A percentile compares a stretch with the other conserved stretches of the same genome.
These are phyloP conservation scores for Leucopsar rothschildi DNA, from an alignment of 2,113 vertebrate genomes.

Conservation along the genomic window DNA sequence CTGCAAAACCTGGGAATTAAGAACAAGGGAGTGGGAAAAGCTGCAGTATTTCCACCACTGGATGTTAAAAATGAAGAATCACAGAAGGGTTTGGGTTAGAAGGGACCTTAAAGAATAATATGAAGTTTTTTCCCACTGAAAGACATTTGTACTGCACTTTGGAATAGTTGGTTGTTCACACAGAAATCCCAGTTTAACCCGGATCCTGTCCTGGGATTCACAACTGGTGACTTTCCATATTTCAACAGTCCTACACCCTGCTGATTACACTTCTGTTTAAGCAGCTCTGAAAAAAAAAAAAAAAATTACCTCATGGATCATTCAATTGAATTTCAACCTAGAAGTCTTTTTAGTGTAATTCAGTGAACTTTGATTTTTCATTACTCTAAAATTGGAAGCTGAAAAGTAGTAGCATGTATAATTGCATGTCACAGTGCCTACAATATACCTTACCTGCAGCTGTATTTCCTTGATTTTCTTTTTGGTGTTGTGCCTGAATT, in stretches of 20 bases:
- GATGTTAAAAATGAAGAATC: neutral
- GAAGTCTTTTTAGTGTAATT: neutral
- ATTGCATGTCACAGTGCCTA: neutral
- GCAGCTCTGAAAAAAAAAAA: neutral
- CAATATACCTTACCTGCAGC: neutral
- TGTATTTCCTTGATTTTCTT: neutral
- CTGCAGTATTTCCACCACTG: neutral
- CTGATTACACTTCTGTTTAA: neutral
- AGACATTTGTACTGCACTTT: neutral
- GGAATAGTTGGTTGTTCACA: neutral
- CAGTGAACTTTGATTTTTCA: slow-evolving; percentile 44
- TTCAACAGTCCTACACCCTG: neutral
- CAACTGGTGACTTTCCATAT: neutral
- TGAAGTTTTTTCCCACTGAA: neutral
- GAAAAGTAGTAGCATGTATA: neutral
- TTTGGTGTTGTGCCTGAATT: neutral
- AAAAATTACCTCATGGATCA: neutral
- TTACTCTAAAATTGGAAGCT: neutral
- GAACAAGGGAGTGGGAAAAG: neutral
- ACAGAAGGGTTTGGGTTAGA: neutral
- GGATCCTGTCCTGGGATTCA: neutral
- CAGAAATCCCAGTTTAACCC: neutral
- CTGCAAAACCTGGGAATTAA: neutral
- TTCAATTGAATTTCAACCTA: neutral
- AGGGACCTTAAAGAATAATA: neutral